A percentile compares a stretch with the other conserved stretches of the same genome.
These are phyloP conservation scores for Xyrauchen texanus DNA, from an alignment of 2,113 vertebrate species.

Conservation along the genomic window DNA sequence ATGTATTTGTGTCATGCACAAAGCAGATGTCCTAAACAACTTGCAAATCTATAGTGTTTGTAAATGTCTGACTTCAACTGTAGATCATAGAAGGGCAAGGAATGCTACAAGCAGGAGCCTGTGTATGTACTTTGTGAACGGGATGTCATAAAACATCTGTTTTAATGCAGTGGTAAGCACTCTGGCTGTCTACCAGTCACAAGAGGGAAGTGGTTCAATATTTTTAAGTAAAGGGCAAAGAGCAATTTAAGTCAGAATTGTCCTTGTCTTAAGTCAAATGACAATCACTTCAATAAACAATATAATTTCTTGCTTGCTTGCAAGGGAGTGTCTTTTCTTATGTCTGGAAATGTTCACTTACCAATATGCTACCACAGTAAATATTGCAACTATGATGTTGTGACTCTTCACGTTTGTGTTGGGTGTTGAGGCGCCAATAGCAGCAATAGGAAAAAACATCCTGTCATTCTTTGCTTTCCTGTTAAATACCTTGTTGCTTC, in stretches of 20 bases:
- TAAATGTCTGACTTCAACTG: background rate
- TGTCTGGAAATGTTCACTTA: background rate
- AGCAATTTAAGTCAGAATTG: background rate
- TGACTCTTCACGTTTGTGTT: background rate
- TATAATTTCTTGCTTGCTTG: too few species aligned
- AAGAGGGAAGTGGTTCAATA: slow-evolving; percentile 17
- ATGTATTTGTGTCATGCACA: too few species aligned
- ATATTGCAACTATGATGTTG: background rate
- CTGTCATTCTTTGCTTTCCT: slow-evolving; percentile 43
- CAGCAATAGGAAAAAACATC: slow-evolving; percentile 49
- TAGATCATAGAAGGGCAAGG: background rate
- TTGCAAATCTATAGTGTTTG: background rate
- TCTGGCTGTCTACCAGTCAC: background rate
- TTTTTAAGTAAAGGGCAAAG: slow-evolving; percentile 7
- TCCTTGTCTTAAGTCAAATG: background rate
- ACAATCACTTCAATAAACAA: too few species aligned
- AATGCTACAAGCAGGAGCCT: slow-evolving; percentile 49
- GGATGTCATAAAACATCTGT: slow-evolving; percentile 4
- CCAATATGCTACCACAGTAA: background rate
- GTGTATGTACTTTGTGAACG: slow-evolving; percentile 16
- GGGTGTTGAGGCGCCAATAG: background rate
- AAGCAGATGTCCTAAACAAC: background rate
- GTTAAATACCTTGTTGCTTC: slow-evolving; percentile 17
- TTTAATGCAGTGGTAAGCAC: slow-evolving; percentile 19
- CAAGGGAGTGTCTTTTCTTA: background rate